Conservation (phyloP, 2,888 invertebrate genomes). For the Scrobipalpa costella region DNA sequence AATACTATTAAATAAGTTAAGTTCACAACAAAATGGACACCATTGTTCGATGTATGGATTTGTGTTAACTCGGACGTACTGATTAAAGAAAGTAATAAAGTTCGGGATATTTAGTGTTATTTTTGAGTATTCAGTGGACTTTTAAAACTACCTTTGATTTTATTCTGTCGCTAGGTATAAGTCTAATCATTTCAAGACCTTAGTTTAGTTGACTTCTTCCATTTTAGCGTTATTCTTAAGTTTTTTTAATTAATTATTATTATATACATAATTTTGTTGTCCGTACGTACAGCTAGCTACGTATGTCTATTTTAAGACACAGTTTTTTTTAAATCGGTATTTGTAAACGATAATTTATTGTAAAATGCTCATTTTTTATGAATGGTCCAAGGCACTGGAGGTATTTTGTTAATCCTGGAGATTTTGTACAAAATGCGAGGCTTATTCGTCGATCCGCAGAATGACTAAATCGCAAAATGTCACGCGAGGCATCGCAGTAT, state of each 20-base stretch:
- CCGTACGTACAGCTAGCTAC: constrained; percentile 52
- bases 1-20: no score
- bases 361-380: constrained; percentile 52
- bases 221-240: constrained; percentile 70
- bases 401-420: constrained; percentile 58
- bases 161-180: constrained; percentile 45
- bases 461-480: constrained; percentile 11
- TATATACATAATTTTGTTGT: constrained; percentile 63
- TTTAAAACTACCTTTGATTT: background rate
- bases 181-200: constrained; percentile 46
- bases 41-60: no score
- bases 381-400: constrained; percentile 53
- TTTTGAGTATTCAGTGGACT: background rate
- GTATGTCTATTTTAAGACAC: constrained; percentile 47
- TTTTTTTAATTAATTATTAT: constrained; percentile 63
- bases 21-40: no score
- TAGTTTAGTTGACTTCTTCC: constrained; percentile 78
- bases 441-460: constrained; percentile 41
- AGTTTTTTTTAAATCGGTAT: constrained; percentile 45
- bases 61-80: background rate
- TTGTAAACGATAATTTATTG: constrained; percentile 62
- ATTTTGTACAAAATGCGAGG: constrained; percentile 64
- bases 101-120: background rate
- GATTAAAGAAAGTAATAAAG: background rate
- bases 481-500: constrained; percentile 48